Conservation (phyloP, 23 tunicate species). For the Diplosoma virens region DNA sequence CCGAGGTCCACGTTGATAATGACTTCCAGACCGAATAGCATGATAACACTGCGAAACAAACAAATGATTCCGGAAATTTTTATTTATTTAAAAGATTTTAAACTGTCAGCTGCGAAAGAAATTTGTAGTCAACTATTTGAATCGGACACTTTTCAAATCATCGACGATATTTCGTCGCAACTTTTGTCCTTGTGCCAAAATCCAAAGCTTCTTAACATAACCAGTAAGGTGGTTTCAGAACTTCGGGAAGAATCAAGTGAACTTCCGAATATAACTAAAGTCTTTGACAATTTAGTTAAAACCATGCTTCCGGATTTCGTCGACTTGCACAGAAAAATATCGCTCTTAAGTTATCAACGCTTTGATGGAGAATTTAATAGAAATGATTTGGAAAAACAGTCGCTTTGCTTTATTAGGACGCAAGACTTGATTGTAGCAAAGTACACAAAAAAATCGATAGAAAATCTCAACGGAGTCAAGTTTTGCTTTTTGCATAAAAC, state of each 20-base stretch:
- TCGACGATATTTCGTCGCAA: neutral
- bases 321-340: neutral
- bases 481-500: slow-evolving; percentile 3
- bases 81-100: neutral
- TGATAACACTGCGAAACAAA: neutral
- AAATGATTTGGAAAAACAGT: neutral
- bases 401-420: neutral
- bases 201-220: neutral
- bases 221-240: neutral
- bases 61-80: neutral
- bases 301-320: neutral
- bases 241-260: neutral
- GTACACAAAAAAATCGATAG: neutral
- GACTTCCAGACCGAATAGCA: slow-evolving; percentile 10
- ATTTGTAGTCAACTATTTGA: too few species aligned
- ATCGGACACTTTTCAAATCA: neutral
- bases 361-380: neutral
- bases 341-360: neutral
- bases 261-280: neutral
- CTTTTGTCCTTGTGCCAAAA: neutral
- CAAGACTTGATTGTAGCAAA: slow-evolving; percentile 6
- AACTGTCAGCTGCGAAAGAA: neutral
- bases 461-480: neutral
- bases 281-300: neutral
- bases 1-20: neutral